Conservation (phyloP, 2,113 vertebrate genomes). For the Peromyscus leucopus region DNA sequence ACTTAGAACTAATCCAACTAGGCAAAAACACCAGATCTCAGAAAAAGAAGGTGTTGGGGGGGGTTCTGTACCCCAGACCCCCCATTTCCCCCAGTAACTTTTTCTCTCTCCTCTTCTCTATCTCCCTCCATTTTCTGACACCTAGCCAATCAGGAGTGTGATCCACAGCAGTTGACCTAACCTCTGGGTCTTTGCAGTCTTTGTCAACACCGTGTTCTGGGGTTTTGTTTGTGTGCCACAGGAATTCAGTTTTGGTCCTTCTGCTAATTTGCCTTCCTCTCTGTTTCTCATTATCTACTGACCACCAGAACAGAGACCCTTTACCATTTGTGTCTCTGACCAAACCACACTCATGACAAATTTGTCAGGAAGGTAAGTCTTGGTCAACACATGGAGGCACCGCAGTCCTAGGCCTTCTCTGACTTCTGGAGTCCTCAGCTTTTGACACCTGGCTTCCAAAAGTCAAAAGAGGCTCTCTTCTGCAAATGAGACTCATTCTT, state of each 20-base stretch:
- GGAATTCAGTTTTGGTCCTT: background rate
- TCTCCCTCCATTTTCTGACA: background rate
- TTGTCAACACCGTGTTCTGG: background rate
- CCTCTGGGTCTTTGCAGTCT: background rate
- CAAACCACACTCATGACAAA: background rate
- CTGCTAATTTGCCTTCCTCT: background rate
- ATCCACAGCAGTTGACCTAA: background rate
- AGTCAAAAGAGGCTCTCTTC: background rate
- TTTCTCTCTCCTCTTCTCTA: background rate
- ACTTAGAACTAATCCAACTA: background rate
- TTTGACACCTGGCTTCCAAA: background rate
- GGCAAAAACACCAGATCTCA: background rate
- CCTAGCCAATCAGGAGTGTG: background rate
- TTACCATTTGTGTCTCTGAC: background rate
- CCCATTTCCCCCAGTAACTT: background rate
- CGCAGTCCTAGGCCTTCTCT: background rate
- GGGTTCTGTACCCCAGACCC: background rate
- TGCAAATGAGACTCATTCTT: background rate
- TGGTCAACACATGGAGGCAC: background rate
- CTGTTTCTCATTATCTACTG: background rate
- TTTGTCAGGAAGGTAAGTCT: background rate
- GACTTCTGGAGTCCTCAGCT: background rate
- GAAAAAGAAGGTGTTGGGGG: background rate
- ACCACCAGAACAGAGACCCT: background rate
- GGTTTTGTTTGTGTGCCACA: background rate